Evolutionary conservation across 2,797 vertebrate genomes (phyloP), one percentile per base, ranked within the genome.

Genomic region (Clamator glandarius): DNA sequence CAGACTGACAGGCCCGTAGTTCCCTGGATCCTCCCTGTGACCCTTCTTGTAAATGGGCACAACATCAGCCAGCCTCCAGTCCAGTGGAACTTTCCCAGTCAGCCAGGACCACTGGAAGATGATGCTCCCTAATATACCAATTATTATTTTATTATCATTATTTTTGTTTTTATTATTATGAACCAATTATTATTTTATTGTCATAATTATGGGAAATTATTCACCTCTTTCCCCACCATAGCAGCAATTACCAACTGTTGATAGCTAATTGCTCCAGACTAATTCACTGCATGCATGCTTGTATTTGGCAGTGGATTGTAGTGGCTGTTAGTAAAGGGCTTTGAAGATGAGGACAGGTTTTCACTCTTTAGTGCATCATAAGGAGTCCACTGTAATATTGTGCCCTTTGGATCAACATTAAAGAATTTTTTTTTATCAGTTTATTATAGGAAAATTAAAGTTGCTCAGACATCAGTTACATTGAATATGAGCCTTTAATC

Each of bases 361-460:
- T 95, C 88, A 94, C 93, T 92, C 96, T 94, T 93, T 48, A 87
- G 88, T 91, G 72, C 75, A 94, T 95, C 88, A 97, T 96, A 97
- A 95, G 94, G 94, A 93, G 52, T 63, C 92, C 82, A 92, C 90
- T 97, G 84, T 97, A 96, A 96, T 92, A 82, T 28, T 91, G 52
- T 76, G 25, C 85, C 89, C 89, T 91, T 96, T 97, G 97, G 97
- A 97, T 92, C 95, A 96, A 93, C 93, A 96, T 97, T 96, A 98
- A 97, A 97, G 96, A 94, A 96, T 97, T 93, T 95, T 92, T 42
- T 97, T 97, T 96, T 96, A 90, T 89, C 92, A 50, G 15, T 95
- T 96, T 96, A 96, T 97, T 97, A 97, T 97, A 97, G 85, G 74
- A 95, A 97, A 97, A 96, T 94, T 97, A 95, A 96, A 95, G 75